Percentiles rank a stretch among this genome's conserved stretches.
phyloP scores from a whole-genome alignment of 1,140 invertebrate species.

The Hyphantria cunea region DNA sequence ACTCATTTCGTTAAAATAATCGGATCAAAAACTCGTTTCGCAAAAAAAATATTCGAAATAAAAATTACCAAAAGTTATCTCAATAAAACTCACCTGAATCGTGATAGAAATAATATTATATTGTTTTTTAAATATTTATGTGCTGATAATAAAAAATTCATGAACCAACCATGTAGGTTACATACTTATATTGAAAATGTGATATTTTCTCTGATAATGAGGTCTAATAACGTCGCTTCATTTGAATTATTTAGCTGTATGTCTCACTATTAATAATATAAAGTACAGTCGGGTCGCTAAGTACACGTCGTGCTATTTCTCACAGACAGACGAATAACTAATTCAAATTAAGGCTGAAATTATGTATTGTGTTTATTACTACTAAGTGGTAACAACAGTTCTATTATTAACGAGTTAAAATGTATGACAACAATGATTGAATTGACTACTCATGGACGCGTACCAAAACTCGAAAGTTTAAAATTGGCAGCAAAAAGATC shows the following conservation, averaged over 20 bases:
- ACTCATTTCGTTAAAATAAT: conserved; percentile 25
- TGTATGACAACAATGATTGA: conserved; percentile 53
- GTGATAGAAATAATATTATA: conserved; percentile 8
- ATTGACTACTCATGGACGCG: conserved; percentile 54
- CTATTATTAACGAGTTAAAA: conserved; percentile 39
- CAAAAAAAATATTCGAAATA: conserved; percentile 12
- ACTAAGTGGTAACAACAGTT: conserved; percentile 66
- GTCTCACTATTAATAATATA: conserved; percentile 2
- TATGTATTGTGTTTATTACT: conserved; percentile 38
- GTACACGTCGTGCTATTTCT: conserved; percentile 8
- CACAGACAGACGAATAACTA: conserved; percentile 28
- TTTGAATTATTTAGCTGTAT: conserved; percentile 28
- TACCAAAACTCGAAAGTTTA: conserved; percentile 31
- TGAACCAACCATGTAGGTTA: conserved; percentile 9
- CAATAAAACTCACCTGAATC: conserved; percentile 14
- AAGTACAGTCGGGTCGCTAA: conserved; percentile 1
- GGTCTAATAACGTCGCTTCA: conserved; percentile 14
- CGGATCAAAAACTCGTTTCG: conserved; percentile 24
- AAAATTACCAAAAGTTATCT: conserved; percentile 10
- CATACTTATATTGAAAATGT: conserved; percentile 4
- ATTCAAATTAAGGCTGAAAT: conserved; percentile 30
- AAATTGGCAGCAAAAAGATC: conserved; percentile 16
- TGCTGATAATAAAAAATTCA: conserved; percentile 7
- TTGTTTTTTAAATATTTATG: conserved; percentile 14
- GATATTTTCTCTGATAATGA: conserved; percentile 11